Conservation (phyloP, 2,888 invertebrate genomes). For the Leptodirus hochenwartii region DNA sequence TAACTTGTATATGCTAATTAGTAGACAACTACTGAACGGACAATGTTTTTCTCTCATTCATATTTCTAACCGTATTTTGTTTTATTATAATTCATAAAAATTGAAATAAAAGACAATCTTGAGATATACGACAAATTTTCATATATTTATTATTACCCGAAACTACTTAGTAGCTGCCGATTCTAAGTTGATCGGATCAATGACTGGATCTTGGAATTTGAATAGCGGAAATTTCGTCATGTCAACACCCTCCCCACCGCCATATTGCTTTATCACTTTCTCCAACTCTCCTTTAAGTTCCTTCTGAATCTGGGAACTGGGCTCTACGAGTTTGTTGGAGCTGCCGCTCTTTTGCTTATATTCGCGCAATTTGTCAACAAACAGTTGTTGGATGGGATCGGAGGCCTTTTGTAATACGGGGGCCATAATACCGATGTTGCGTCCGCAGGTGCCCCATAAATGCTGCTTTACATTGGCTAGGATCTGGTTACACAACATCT, state of each 20-base stretch:
- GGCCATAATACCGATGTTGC: conserved; percentile 56
- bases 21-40: no score
- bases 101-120: no score
- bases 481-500: conserved; percentile 25
- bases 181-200: conserved; percentile 44
- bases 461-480: conserved; percentile 19
- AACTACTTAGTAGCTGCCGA: conserved; percentile 13
- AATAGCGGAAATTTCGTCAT: conserved; percentile 82
- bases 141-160: no score
- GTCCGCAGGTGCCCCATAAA: conserved; percentile 27
- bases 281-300: conserved; percentile 63
- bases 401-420: conserved; percentile 47
- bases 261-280: conserved; percentile 14
- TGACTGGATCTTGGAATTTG: conserved; percentile 55
- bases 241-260: conserved; percentile 46
- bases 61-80: no score
- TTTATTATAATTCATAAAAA: no score
- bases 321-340: conserved; percentile 67
- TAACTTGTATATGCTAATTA: no score
- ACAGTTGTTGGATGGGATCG: conserved; percentile 88
- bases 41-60: no score
- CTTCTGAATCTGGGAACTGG: conserved; percentile 55
- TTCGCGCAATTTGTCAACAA: conserved; percentile 80
- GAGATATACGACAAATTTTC: conserved; percentile 13
- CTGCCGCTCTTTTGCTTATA: conserved; percentile 76